A percentile compares a stretch with the other conserved stretches of the same genome.
These are phyloP conservation scores for Albula goreensis DNA, from an alignment of 2,113 vertebrate genomes.

Conservation along the genomic window DNA sequence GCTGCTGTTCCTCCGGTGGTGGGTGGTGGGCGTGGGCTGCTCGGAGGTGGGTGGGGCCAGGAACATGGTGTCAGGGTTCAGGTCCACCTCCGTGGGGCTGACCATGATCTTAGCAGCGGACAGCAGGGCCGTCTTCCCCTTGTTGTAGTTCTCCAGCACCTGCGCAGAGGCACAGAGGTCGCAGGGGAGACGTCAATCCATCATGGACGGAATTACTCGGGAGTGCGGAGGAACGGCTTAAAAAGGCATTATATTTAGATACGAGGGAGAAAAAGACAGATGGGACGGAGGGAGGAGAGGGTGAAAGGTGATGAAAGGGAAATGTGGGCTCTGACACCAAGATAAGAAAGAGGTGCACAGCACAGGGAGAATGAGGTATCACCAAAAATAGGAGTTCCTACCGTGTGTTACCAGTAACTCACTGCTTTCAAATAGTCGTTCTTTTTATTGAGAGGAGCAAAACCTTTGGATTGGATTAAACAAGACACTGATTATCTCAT, in stretches of 20 bases:
- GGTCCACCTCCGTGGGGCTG: constrained; percentile 96
- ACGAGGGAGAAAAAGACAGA: neutral
- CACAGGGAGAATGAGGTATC: neutral
- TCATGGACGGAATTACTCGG: neutral
- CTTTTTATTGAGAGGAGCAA: too few relatives aligned
- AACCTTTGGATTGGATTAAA: too few relatives aligned
- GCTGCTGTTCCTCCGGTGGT: constrained; percentile 76
- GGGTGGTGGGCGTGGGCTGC: constrained; percentile 62
- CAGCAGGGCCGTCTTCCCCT: constrained; percentile 93
- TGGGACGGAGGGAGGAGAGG: neutral
- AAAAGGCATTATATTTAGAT: neutral
- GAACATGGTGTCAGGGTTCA: constrained; percentile 89
- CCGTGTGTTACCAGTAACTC: too few relatives aligned
- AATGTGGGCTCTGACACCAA: neutral
- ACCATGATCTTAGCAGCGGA: constrained; percentile 99
- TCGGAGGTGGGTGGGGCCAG: constrained; percentile 76
- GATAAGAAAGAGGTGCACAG: neutral
- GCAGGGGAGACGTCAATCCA: too few relatives aligned
- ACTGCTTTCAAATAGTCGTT: too few relatives aligned
- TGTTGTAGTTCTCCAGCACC: constrained; percentile 99
- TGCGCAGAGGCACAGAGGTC: constrained; percentile 42
- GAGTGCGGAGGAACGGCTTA: neutral
- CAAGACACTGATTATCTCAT: too few relatives aligned
- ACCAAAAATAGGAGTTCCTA: too few relatives aligned
- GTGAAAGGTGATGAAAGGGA: neutral